A percentile compares a stretch with the other conserved stretches of the same genome.
These are phyloP conservation scores for Chironomus tentans DNA, from an alignment of 2,888 invertebrate species.

Conservation along the genomic window DNA sequence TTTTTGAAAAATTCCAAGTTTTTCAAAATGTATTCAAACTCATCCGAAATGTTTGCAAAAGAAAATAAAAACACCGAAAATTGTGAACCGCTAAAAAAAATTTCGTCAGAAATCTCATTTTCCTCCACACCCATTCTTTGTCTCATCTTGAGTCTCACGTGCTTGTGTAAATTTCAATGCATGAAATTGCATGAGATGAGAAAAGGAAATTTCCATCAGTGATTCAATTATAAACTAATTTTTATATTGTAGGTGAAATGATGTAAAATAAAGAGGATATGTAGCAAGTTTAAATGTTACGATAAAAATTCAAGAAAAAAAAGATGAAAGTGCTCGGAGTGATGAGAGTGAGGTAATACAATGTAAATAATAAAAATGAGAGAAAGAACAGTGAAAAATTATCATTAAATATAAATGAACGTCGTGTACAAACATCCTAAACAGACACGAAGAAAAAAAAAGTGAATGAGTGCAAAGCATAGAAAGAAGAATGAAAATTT, in stretches of 20 bases:
- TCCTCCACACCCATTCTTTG: too few species aligned
- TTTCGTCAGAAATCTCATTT: too few species aligned
- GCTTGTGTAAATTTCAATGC: too few species aligned
- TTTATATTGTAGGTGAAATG: neutral
- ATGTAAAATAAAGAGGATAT: neutral
- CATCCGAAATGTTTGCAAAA: too few species aligned
- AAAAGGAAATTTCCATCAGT: too few species aligned
- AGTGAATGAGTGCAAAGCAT: neutral
- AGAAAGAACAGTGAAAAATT: constrained; percentile 10
- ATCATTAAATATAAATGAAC: constrained; percentile 22
- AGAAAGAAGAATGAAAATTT: neutral
- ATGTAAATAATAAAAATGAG: constrained; percentile 1
- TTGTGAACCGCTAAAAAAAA: too few species aligned
- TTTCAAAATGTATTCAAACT: too few species aligned
- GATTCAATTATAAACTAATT: too few species aligned
- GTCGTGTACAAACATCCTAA: neutral
- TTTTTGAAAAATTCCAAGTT: too few species aligned
- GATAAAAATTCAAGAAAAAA: neutral
- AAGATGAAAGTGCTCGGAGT: neutral
- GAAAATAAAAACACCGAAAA: too few species aligned
- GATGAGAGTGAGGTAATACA: neutral
- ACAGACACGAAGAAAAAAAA: neutral
- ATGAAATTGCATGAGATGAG: too few species aligned
- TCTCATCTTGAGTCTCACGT: too few species aligned
- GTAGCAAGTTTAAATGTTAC: neutral